phyloP scores from a whole-genome alignment of 2,797 vertebrate genomes.

The Alosa sapidissima region DNA sequence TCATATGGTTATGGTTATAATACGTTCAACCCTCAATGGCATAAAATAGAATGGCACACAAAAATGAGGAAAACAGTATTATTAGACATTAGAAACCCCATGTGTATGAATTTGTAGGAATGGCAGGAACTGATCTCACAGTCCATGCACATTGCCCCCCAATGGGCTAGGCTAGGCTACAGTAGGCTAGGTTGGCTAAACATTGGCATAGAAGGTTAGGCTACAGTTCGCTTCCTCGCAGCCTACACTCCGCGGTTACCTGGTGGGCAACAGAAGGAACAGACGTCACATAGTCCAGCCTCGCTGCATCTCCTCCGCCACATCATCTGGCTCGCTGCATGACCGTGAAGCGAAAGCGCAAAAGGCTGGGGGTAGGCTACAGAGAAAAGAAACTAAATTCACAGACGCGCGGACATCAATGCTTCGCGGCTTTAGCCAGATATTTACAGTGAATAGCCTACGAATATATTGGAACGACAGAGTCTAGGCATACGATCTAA shows the following conservation, averaged over 20 bases:
- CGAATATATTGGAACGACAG: background rate
- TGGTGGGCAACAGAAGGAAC: constrained; percentile 41
- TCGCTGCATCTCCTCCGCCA: constrained; percentile 39
- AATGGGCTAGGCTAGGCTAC: too few species aligned
- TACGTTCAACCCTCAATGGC: too few species aligned
- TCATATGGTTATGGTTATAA: too few species aligned
- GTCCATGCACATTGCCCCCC: too few species aligned
- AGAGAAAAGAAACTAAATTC: background rate
- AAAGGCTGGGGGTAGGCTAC: background rate
- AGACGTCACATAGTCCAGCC: constrained; percentile 63
- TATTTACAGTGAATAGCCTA: background rate
- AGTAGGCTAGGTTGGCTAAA: background rate
- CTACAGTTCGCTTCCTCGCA: background rate
- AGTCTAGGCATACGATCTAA: background rate
- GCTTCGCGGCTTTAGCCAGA: background rate
- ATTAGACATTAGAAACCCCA: too few species aligned
- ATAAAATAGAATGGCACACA: too few species aligned
- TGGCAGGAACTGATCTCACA: too few species aligned
- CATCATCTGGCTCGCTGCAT: constrained; percentile 42
- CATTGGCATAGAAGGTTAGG: background rate
- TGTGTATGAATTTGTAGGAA: too few species aligned
- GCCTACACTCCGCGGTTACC: constrained; percentile 34
- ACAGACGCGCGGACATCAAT: background rate
- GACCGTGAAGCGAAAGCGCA: constrained; percentile 29
- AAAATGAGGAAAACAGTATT: too few species aligned